phyloP scores from a whole-genome alignment of 2,888 invertebrate genomes.

The Polyploca ridens region DNA sequence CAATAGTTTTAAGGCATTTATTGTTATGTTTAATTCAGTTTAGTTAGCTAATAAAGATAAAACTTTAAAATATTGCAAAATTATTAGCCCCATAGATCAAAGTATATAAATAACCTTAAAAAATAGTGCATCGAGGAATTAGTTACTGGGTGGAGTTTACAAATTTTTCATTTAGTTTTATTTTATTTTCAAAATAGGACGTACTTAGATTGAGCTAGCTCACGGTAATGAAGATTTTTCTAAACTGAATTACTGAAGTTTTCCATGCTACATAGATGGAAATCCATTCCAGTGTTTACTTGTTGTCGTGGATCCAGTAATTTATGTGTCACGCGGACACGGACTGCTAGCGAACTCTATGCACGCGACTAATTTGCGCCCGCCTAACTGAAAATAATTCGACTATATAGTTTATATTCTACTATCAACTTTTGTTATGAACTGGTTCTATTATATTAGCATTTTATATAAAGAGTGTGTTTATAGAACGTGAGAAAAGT shows the following conservation, averaged over 20 bases:
- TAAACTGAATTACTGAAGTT: constrained; percentile 7
- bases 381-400: constrained; percentile 12
- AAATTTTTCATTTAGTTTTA: too few relatives aligned
- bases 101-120: too few relatives aligned
- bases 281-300: constrained; percentile 44
- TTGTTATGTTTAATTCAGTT: too few relatives aligned
- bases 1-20: too few relatives aligned
- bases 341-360: constrained; percentile 22
- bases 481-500: too few relatives aligned
- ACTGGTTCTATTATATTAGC: not conserved
- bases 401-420: not conserved
- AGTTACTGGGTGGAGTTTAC: too few relatives aligned
- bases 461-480: not conserved
- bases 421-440: not conserved
- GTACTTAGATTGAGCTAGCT: too few relatives aligned
- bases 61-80: too few relatives aligned
- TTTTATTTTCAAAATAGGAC: too few relatives aligned
- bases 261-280: constrained; percentile 5
- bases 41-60: too few relatives aligned
- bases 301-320: constrained; percentile 42
- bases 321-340: constrained; percentile 43
- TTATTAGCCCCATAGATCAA: too few relatives aligned
- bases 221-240: not conserved
- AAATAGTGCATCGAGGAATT: too few relatives aligned
- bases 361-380: constrained; percentile 33